Conservation (phyloP, 2,797 vertebrate species). For the Sphenopsis melanotis region DNA sequence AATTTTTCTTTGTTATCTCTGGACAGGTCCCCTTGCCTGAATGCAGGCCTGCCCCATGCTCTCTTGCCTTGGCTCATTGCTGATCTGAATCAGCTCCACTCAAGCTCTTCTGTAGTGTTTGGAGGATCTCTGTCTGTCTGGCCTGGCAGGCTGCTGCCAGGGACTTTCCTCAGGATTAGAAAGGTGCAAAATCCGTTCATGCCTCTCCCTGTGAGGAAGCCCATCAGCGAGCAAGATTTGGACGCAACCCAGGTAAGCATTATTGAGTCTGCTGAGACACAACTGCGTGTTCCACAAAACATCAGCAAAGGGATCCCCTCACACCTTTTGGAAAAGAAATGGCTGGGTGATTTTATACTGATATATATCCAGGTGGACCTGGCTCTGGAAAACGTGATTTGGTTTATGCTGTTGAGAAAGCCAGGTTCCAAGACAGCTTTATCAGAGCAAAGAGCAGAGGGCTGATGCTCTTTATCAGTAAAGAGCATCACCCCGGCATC, state of each 20-base stretch:
- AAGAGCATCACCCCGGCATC: not conserved
- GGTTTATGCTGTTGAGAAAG: not conserved
- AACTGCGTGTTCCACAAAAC: not conserved
- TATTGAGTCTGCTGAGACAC: not conserved
- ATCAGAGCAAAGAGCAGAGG: not conserved
- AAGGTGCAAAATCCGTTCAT: not conserved
- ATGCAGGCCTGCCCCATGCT: not conserved
- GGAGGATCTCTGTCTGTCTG: not conserved
- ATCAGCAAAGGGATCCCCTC: not conserved
- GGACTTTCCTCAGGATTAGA: not conserved
- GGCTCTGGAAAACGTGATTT: not conserved
- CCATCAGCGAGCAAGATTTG: not conserved
- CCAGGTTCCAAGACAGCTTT: not conserved
- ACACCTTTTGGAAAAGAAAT: not conserved
- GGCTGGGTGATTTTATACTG: not conserved
- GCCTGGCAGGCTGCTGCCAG: not conserved
- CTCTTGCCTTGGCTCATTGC: not conserved
- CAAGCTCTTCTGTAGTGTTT: not conserved
- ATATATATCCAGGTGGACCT: not conserved
- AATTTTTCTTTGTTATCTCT: not conserved
- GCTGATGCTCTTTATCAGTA: not conserved
- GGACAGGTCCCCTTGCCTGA: not conserved
- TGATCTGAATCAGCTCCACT: not conserved
- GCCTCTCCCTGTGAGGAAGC: not conserved
- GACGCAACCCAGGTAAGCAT: not conserved